Conservation (phyloP, 2,888 invertebrate genomes). For the Abrostola tripartita region DNA sequence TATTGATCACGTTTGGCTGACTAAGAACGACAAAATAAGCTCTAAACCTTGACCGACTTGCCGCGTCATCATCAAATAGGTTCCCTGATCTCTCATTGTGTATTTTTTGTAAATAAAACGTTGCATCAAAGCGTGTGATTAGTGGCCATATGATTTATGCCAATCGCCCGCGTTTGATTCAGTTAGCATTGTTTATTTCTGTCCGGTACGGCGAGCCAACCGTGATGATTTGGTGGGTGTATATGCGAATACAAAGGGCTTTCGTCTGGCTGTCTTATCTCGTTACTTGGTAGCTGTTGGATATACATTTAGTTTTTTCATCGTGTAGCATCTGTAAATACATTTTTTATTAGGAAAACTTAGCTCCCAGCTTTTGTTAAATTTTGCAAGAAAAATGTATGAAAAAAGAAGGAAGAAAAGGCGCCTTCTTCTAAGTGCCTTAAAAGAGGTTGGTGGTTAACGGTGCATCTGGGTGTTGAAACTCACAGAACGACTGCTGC, state of each 20-base stretch:
- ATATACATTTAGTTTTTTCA: conserved; percentile 6
- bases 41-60: conserved; percentile 16
- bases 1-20: neutral
- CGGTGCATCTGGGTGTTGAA: too few species aligned
- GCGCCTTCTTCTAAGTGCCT: too few species aligned
- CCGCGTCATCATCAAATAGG: conserved; percentile 26
- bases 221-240: conserved; percentile 37
- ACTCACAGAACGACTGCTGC: too few species aligned
- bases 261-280: conserved; percentile 14
- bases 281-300: conserved; percentile 3
- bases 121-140: conserved; percentile 33
- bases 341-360: too few species aligned
- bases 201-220: conserved; percentile 28
- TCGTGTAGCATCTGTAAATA: too few species aligned
- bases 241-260: conserved; percentile 34
- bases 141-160: conserved; percentile 41
- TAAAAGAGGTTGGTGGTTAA: too few species aligned
- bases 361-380: too few species aligned
- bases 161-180: conserved; percentile 41
- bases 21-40: neutral
- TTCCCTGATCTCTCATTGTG: neutral
- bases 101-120: conserved; percentile 11
- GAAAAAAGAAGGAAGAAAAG: too few species aligned
- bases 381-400: too few species aligned
- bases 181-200: conserved; percentile 40